phyloP scores from a whole-genome alignment of 92 coral and sea anemone species.

The Phenganax stokvisi region DNA sequence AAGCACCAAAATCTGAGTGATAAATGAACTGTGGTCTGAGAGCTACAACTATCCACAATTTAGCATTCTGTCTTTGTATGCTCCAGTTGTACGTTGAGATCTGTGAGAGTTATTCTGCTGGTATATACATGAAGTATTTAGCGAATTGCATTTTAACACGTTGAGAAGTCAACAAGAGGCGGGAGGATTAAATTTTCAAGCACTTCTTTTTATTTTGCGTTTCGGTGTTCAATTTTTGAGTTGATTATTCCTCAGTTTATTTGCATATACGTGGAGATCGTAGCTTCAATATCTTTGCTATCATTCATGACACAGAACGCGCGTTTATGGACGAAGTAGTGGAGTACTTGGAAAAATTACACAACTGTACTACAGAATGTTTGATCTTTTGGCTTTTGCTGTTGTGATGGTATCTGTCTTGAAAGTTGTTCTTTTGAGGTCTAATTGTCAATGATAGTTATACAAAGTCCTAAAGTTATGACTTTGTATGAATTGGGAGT shows the following conservation, averaged over 20 bases:
- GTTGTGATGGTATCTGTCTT: neutral
- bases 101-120: too few relatives aligned
- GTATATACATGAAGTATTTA: neutral
- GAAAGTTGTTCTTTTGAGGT: neutral
- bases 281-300: neutral
- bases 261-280: neutral
- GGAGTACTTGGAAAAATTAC: too few relatives aligned
- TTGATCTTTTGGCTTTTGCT: neutral
- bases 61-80: too few relatives aligned
- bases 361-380: neutral
- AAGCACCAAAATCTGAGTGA: too few relatives aligned
- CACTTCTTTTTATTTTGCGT: neutral
- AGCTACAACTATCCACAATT: too few relatives aligned
- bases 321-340: too few relatives aligned
- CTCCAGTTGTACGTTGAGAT: too few relatives aligned
- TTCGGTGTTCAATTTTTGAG: neutral
- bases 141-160: neutral
- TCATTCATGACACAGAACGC: too few relatives aligned
- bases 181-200: neutral
- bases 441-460: too few relatives aligned
- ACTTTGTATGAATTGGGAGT: neutral
- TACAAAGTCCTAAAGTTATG: neutral
- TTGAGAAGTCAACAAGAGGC: slow-evolving; percentile 5
- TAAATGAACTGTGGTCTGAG: too few relatives aligned
- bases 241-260: neutral